phyloP scores from a whole-genome alignment of 2,888 invertebrate genomes.

The Acanthosoma haemorrhoidale region DNA sequence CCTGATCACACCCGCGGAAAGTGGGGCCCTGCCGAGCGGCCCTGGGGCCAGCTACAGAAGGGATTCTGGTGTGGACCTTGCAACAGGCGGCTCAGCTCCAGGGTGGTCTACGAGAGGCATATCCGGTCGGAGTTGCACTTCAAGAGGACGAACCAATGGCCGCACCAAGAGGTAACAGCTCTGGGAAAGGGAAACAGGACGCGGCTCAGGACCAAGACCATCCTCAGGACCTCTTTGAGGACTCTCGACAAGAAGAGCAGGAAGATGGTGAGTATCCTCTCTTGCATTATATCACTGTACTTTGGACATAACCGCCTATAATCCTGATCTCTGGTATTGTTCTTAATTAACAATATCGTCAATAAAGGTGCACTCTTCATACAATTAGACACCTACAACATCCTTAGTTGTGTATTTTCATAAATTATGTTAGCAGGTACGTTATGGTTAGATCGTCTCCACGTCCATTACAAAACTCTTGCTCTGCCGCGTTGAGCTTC shows the following conservation, averaged over 20 bases:
- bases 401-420: too few relatives aligned
- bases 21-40: slow-evolving; percentile 61
- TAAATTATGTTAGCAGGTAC: too few relatives aligned
- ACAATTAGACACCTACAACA: too few relatives aligned
- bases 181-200: neutral
- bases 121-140: slow-evolving; percentile 61
- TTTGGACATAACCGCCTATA: neutral
- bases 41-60: slow-evolving; percentile 32
- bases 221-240: neutral
- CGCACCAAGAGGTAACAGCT: slow-evolving; percentile 52
- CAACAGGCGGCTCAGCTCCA: slow-evolving; percentile 67
- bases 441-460: too few relatives aligned
- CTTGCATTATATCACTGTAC: neutral
- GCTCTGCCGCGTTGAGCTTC: too few relatives aligned
- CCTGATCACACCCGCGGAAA: slow-evolving; percentile 71
- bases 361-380: too few relatives aligned
- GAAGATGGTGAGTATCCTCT: neutral
- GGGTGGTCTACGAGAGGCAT: slow-evolving; percentile 69
- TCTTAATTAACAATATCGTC: too few relatives aligned
- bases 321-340: too few relatives aligned
- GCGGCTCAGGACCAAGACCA: neutral
- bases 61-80: slow-evolving; percentile 74
- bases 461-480: too few relatives aligned
- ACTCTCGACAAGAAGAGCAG: slow-evolving; percentile 8
- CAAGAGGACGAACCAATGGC: slow-evolving; percentile 60